Evolutionary conservation across 2,797 vertebrate genomes (phyloP), one percentile per base, ranked within the genome.

Genomic region (Arrhamphus sclerolepis): DNA sequence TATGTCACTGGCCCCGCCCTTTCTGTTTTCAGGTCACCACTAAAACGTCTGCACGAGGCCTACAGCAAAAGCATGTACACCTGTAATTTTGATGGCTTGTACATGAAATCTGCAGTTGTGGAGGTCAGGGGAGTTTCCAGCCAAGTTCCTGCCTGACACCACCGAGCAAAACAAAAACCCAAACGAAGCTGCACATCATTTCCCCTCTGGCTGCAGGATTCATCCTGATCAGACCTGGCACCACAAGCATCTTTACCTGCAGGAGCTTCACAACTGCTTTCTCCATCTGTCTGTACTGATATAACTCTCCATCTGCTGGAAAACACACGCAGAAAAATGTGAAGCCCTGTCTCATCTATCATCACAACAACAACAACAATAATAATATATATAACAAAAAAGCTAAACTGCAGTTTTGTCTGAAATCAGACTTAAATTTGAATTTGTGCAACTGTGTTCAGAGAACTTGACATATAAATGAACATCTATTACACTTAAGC

Each of bases 161-260:
- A 68, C 69, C 28, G 65, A 78, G 63, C 41, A 54, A 78, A 79
- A 75, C 53, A 39, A 67, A 70, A 81, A 46, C 38, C 70, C 41
- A 79, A 89, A 87, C 40, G 61, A 70, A 75, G 77, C 78, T 54
- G 60, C 74, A 81, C 79, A 82, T 75, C 77, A 66, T 56, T 66
- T 52, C 44, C 62, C 62, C 54, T 50, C 69, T 64, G 80, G 80
- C 79, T 67, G 74, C 70, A 71, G 68, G 66, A 82, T 75, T 83
- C 78, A 82, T 54, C 72, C 71, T 92, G 88, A 92, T 92, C 85
- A 79, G 77, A 90, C 46, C 82, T 90, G 91, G 86, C 89, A 89
- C 71, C 56, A 74, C 70, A 62, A 75, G 70, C 76, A 62, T 75
- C 71, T 78, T 85, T 85, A 85, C 77, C 87, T 88, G 82, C 62